Conservation (phyloP, 2,888 invertebrate species). For the Phalera bucephala region DNA sequence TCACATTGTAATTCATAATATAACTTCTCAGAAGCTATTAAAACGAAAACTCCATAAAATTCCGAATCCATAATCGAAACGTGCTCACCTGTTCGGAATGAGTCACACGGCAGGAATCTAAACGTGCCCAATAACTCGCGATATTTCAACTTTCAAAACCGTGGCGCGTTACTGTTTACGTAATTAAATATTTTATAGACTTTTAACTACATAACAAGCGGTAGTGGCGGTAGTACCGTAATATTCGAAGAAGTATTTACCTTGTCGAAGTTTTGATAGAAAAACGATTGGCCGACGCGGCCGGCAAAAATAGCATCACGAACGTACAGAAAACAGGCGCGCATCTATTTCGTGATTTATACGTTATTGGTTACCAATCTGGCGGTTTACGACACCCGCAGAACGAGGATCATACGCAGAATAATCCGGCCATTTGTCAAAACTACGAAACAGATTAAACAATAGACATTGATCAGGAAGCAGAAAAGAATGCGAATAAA, state of each 20-base stretch:
- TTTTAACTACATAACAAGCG: slow-evolving; percentile 18
- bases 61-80: no score
- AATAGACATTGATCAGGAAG: no score
- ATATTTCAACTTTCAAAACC: not conserved
- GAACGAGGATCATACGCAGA: slow-evolving; percentile 37
- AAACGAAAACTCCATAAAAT: slow-evolving; percentile 1
- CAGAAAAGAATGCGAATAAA: no score
- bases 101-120: not conserved
- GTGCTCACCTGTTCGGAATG: not conserved
- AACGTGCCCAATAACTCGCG: not conserved
- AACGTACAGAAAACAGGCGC: slow-evolving; percentile 79
- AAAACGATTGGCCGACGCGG: slow-evolving; percentile 48
- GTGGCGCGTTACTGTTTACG: slow-evolving; percentile 7
- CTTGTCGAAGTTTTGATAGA: slow-evolving; percentile 59
- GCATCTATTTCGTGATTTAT: slow-evolving; percentile 73
- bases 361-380: slow-evolving; percentile 64
- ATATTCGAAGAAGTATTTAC: slow-evolving; percentile 17
- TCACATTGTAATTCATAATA: not conserved
- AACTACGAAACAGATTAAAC: slow-evolving; percentile 31
- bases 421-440: slow-evolving; percentile 46
- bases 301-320: slow-evolving; percentile 70
- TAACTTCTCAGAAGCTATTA: not conserved
- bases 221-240: slow-evolving; percentile 6
- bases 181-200: slow-evolving; percentile 24
- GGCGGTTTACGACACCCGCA: slow-evolving; percentile 61